phyloP scores from a whole-genome alignment of 1,140 invertebrate genomes.

The Hesperophylax magnus region DNA sequence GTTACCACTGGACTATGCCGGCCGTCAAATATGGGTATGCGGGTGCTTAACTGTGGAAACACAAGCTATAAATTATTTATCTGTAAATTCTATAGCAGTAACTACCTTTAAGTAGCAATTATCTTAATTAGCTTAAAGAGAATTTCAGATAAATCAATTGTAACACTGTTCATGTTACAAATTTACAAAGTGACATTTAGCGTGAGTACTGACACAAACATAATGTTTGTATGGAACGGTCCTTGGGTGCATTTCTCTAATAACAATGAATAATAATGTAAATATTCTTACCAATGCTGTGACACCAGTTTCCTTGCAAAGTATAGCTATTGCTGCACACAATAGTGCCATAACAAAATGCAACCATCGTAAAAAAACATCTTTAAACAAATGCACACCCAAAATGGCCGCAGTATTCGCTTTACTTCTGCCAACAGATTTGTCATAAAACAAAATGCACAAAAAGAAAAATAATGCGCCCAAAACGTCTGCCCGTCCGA shows the following conservation, averaged over 20 bases:
- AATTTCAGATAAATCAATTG: background rate
- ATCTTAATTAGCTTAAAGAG: too few species aligned
- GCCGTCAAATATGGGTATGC: too few species aligned
- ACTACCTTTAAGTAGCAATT: too few species aligned
- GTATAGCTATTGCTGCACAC: slow-evolving; percentile 75
- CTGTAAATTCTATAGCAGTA: background rate
- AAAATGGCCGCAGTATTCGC: background rate
- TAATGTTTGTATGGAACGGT: too few species aligned
- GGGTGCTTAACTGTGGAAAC: too few species aligned
- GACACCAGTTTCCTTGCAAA: slow-evolving; percentile 87
- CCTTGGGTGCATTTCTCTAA: too few species aligned
- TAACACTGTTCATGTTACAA: too few species aligned
- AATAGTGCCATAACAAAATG: slow-evolving; percentile 65
- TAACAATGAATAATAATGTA: too few species aligned
- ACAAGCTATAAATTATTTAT: slow-evolving; percentile 51
- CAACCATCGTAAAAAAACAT: slow-evolving; percentile 16
- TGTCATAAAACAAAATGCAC: slow-evolving; percentile 77
- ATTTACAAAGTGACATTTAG: too few species aligned
- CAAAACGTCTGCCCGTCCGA: slow-evolving; percentile 94
- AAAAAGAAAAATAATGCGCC: slow-evolving; percentile 84
- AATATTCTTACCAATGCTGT: slow-evolving; percentile 30
- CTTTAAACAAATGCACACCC: background rate
- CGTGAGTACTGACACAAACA: too few species aligned
- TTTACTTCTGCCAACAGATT: slow-evolving; percentile 59
- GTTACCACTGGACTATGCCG: too few species aligned